These are phyloP conservation scores for Coendou prehensilis DNA, from an alignment of 2,797 vertebrate genomes.

Conservation along the genomic window DNA sequence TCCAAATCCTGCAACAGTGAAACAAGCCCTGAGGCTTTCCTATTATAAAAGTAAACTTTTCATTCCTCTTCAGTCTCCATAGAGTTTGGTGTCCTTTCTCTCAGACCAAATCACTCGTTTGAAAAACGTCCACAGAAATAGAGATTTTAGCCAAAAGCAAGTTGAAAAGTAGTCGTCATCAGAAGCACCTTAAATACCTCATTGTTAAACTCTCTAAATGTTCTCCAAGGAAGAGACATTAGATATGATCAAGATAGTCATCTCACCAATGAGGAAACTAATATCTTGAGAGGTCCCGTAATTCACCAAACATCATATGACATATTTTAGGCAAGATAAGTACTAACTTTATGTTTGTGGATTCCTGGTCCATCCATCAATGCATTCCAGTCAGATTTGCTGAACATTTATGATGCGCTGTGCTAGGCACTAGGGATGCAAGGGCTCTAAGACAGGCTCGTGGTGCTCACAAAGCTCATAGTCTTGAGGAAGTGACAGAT, in stretches of 20 bases:
- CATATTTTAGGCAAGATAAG: background rate
- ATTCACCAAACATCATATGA: conserved; percentile 9
- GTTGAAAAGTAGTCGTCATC: conserved; percentile 15
- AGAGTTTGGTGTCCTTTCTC: conserved; percentile 31
- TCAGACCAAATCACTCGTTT: conserved; percentile 42
- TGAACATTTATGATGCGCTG: background rate
- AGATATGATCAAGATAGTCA: background rate
- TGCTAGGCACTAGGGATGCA: background rate
- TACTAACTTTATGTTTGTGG: background rate
- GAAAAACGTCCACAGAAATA: conserved; percentile 52
- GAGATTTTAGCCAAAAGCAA: conserved; percentile 62
- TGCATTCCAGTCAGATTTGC: background rate
- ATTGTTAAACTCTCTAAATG: background rate
- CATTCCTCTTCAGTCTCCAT: background rate
- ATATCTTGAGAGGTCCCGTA: background rate
- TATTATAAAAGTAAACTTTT: conserved; percentile 65
- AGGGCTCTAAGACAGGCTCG: background rate
- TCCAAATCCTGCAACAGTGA: background rate
- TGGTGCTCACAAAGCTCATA: background rate
- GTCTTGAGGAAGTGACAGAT: background rate
- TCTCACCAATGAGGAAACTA: conserved; percentile 35
- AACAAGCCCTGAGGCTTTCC: background rate
- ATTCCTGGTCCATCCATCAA: background rate
- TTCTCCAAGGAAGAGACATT: background rate
- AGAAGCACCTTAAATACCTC: background rate